Base-by-base conservation (phyloP, 92 coral and sea anemone genomes). In the Diadumene lineata region DNA sequence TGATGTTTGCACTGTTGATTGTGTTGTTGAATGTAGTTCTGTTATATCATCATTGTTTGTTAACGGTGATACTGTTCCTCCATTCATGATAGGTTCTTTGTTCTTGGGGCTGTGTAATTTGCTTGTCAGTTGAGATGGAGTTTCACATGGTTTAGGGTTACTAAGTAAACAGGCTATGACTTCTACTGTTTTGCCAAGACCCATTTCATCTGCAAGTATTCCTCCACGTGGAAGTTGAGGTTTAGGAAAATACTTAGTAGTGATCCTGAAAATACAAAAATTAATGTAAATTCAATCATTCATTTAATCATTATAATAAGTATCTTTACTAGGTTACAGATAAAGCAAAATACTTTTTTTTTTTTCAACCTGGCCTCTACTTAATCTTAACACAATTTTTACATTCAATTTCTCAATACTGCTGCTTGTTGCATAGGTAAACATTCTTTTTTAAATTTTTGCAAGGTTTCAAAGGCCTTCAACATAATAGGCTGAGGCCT, bases 131-230 rank as follows among this genome's bases (percentile, higher is more conserved):
- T 27, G 28, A 8, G 1, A 21, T 23, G 31, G 7, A 23, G 26
- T 57, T 34, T 30, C 65, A 56, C 50, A 43, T 19, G 79, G 58
- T 69, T 56, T 84, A 29, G 92, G 78, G 66, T 70, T 84, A 48
- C 86, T 89, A 62, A 89, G 76, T 63, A 94, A 84, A 67, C 97
- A 91, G 21, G 98, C 92, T 34, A 94, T 72, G 21, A 91, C 98
- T 60, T 94, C 98, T 2, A 94, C 97, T 34, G 98, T 94, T 81
- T 94, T 94, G 9, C 98, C 98, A 70, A 94, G 92, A 7, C 98
- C 98, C 98, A 94, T 94, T 60, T 94, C 98, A 83, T 94, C 98
- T 69, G 98, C 98, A 69, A 94, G 76, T 67, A 94, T 91, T 38
- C 98, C 98, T 29, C 98, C 98, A 70, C 83, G 77, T 25, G 97